These are phyloP conservation scores for Myotis daubentonii DNA, from an alignment of 2,797 vertebrate species.

Conservation along the genomic window DNA sequence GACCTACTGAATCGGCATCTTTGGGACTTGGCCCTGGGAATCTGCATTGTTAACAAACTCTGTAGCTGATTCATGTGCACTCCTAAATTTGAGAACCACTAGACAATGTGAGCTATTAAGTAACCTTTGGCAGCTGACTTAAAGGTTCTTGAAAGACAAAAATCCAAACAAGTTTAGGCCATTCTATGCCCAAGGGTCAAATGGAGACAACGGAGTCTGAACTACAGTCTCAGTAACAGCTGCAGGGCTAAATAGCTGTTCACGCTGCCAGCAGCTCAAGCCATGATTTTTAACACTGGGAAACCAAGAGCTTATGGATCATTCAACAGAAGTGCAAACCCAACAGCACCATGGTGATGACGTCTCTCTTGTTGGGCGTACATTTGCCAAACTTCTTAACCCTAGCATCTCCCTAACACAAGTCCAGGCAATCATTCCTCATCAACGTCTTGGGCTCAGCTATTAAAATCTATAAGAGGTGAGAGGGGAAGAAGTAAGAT, in stretches of 20 bases:
- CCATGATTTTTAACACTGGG: conserved; percentile 72
- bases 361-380: conserved; percentile 42
- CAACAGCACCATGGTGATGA: conserved; percentile 67
- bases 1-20: not conserved
- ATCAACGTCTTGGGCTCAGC: not conserved
- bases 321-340: conserved; percentile 70
- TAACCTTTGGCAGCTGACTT: not conserved
- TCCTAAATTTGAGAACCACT: not conserved
- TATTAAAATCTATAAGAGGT: not conserved
- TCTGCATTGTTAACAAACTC: not conserved
- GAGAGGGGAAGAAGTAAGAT: not conserved
- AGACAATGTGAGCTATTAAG: not conserved
- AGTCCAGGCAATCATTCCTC: not conserved
- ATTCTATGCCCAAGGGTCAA: not conserved
- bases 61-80: not conserved
- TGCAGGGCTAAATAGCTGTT: conserved; percentile 80
- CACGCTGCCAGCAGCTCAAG: conserved; percentile 82
- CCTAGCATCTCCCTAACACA: not conserved
- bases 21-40: not conserved
- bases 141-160: conserved; percentile 35
- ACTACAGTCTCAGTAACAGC: conserved; percentile 82
- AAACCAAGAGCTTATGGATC: conserved; percentile 81
- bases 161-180: not conserved
- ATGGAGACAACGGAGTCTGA: conserved; percentile 77
- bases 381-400: conserved; percentile 52